Base-by-base conservation (phyloP, 2,113 vertebrate genomes). In the Xenus cinereus region DNA sequence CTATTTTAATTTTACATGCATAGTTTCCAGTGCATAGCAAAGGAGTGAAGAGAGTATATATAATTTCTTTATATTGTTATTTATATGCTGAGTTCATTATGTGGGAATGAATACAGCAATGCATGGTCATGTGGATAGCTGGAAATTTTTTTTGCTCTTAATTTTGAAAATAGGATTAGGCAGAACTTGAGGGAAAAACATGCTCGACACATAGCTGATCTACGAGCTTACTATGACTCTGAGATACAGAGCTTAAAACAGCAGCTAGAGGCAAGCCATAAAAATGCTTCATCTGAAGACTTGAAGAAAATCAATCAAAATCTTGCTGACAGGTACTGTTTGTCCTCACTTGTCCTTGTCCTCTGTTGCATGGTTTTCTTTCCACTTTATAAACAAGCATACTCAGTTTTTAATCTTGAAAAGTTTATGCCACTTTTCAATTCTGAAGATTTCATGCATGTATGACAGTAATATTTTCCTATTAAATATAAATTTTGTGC, bases 171-270 rank as follows among this genome's bases (percentile, higher is more conserved):
- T 75, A 99, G 99, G 67, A 96, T 99, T 51, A 98, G 99, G 88
- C 99, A 99, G 97, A 99, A 98, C 97, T 97, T 99, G 97, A 99
- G 99, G 91, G 99, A 99, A 79, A 99, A 99, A 72, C 99, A 99
- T 9, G 98, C 99, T 15, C 98, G 99, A 9, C 99, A 99, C 53
- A 87, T 99, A 24, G 98, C 99, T 3, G 99, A 99, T 59, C 98
- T 99, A 22, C 99, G 98, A 59, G 98, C 99, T 6, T 99, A 99
- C 96, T 99, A 99, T 30, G 99, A 99, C 64, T 98, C 98, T 4
- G 99, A 99, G 98, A 99, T 99, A 76, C 97, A 97, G 43, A 97
- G 95, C 82, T 94, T 99, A 48, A 98, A 98, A 83, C 99, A 99
- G 93, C 98, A 99, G 91, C 98, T 99, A 69, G 97, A 98, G 71